These are phyloP conservation scores for Drosophila longiperda DNA, from an alignment of 2,888 invertebrate genomes.

Conservation along the genomic window DNA sequence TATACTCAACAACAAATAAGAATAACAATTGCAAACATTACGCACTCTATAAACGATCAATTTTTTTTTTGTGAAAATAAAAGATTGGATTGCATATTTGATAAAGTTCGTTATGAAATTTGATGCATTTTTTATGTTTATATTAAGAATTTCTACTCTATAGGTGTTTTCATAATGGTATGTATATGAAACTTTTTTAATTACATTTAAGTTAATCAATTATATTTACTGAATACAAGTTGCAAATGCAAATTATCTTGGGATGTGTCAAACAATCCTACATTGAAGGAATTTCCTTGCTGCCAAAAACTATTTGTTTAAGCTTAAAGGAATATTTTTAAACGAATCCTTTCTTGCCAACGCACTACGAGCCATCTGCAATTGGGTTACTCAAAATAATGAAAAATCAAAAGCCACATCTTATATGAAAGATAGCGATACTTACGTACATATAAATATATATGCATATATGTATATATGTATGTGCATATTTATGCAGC, in stretches of 20 bases:
- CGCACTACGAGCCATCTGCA: neutral
- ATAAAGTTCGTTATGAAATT: constrained; percentile 52
- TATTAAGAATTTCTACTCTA: neutral
- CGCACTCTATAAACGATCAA: constrained; percentile 46
- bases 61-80: constrained; percentile 53
- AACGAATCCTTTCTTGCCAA: neutral
- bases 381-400: neutral
- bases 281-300: neutral
- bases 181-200: neutral
- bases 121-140: neutral
- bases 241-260: neutral
- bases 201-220: neutral
- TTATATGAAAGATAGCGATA: neutral
- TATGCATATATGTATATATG: neutral
- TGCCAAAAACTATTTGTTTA: neutral
- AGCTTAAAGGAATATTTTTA: neutral
- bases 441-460: neutral
- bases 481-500: neutral
- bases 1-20: constrained; percentile 15
- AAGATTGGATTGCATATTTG: constrained; percentile 51
- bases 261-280: neutral
- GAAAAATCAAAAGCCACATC: neutral
- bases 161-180: neutral
- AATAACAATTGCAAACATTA: constrained; percentile 39
- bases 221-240: neutral